Conservation (phyloP, 2,888 invertebrate genomes). For the Cosmorhoe ocellata region DNA sequence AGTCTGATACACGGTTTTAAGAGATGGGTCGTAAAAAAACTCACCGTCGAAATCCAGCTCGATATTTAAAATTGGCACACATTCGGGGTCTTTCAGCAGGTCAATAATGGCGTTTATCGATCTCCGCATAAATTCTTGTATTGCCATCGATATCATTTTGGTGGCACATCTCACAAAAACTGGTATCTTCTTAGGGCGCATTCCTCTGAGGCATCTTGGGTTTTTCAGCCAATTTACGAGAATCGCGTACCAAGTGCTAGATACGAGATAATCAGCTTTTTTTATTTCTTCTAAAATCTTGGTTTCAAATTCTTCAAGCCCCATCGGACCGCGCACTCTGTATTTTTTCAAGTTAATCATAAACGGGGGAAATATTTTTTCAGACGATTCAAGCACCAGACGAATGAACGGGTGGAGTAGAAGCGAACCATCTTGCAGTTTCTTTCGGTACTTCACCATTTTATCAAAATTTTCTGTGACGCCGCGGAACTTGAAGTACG, state of each 20-base stretch:
- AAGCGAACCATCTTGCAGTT: slow-evolving; percentile 81
- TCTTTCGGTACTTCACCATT: slow-evolving; percentile 81
- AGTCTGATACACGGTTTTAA: slow-evolving; percentile 77
- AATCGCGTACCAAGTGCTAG: slow-evolving; percentile 71
- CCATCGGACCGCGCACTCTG: slow-evolving; percentile 64
- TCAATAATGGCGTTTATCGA: slow-evolving; percentile 85
- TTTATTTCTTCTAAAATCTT: slow-evolving; percentile 67
- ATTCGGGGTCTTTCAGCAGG: slow-evolving; percentile 73
- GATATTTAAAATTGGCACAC: slow-evolving; percentile 84
- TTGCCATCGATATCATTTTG: slow-evolving; percentile 79
- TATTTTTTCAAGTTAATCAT: slow-evolving; percentile 80
- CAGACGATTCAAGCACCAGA: slow-evolving; percentile 79
- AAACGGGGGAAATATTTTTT: slow-evolving; percentile 73
- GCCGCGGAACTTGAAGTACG: slow-evolving; percentile 84
- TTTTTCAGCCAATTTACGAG: slow-evolving; percentile 75
- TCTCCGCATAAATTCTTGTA: slow-evolving; percentile 85
- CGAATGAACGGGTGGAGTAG: slow-evolving; percentile 85
- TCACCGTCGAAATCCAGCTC: slow-evolving; percentile 79
- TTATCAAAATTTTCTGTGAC: slow-evolving; percentile 82
- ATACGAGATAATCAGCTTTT: slow-evolving; percentile 69
- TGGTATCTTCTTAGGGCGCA: slow-evolving; percentile 62
- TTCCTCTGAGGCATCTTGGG: slow-evolving; percentile 68
- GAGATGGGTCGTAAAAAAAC: slow-evolving; percentile 83
- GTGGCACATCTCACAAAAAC: slow-evolving; percentile 70
- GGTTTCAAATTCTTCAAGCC: slow-evolving; percentile 57